Evolutionary conservation across 2,888 invertebrate species (phyloP), one percentile per base, ranked within the genome.

Genomic region (Zaprionus obscuricornis): DNA sequence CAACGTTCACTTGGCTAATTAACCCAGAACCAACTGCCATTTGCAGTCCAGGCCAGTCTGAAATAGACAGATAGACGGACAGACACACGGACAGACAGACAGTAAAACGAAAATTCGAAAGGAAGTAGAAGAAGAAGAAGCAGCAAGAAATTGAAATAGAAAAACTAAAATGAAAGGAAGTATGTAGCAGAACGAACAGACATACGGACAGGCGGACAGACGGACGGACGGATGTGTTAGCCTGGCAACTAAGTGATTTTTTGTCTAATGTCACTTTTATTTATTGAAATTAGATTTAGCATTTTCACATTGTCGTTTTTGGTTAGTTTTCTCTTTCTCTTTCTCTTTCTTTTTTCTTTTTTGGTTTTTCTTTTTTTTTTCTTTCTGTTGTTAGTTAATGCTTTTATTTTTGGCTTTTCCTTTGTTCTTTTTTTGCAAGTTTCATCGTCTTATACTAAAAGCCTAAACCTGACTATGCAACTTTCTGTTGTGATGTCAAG

Each of bases 1-100:
- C 75, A 71, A 63, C 74, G 74, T 39, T 77, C 74, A 64, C 60
- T 74, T 74, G 79, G 77, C 75, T 75, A 75, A 75, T 75, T 75
- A 75, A 75, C 75, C 75, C 79, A 75, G 67, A 78, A 71, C 70
- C 78, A 77, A 65, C 73, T 78, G 79, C 63, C 75, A 75, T 75
- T 75, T 75, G 67, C 75, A 78, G 67, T 65, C 52, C 67, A 56
- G 51, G 49, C 55, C 60, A 62, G 27, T 39, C 54, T 49, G 43
- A 39, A 54, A 62, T 57, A 26, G 51, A 46, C 33, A 34, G 20
- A n/a, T n/a, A n/a, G n/a, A n/a, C n/a, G n/a, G 14, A 20, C 46
- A 16, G 34, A 20, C 31, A 18, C 49, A 10, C 39, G 10, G 7
- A 20, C 17, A 16, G 37, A 14, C 34, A 47, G 47, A 37, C 43